phyloP scores from a whole-genome alignment of 2,888 invertebrate genomes.

The Pegoplata infirma region DNA sequence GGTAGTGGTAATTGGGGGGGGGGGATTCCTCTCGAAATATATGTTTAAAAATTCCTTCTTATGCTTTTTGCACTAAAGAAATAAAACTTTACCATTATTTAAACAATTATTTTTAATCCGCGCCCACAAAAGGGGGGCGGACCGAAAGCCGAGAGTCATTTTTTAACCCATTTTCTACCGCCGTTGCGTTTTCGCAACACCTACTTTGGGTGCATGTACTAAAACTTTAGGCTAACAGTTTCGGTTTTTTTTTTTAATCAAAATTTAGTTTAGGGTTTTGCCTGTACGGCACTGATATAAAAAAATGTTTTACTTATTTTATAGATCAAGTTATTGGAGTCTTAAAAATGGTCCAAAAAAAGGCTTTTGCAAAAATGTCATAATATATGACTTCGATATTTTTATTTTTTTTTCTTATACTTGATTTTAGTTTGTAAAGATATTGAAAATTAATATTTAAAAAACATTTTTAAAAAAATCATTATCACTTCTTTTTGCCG shows the following conservation, averaged over 20 bases:
- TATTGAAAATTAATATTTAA: neutral
- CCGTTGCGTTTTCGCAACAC: neutral
- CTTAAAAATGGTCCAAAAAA: neutral
- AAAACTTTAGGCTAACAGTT: neutral
- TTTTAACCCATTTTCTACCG: neutral
- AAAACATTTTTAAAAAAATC: neutral
- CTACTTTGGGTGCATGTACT: neutral
- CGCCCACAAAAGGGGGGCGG: too few relatives aligned
- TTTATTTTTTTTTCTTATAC: neutral
- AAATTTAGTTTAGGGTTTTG: neutral
- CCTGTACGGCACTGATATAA: neutral
- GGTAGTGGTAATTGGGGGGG: too few relatives aligned
- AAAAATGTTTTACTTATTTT: neutral
- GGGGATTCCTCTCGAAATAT: too few relatives aligned
- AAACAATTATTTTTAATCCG: too few relatives aligned
- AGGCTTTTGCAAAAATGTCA: neutral
- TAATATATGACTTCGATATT: neutral
- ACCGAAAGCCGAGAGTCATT: too few relatives aligned
- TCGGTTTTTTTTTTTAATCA: neutral
- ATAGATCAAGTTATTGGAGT: neutral
- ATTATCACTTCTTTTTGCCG: neutral
- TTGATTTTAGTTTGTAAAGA: neutral
- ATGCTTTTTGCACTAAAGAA: too few relatives aligned
- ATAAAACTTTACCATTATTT: too few relatives aligned
- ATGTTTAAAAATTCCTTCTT: too few relatives aligned